phyloP scores from a whole-genome alignment of 2,113 vertebrate genomes.

The Indicator indicator region DNA sequence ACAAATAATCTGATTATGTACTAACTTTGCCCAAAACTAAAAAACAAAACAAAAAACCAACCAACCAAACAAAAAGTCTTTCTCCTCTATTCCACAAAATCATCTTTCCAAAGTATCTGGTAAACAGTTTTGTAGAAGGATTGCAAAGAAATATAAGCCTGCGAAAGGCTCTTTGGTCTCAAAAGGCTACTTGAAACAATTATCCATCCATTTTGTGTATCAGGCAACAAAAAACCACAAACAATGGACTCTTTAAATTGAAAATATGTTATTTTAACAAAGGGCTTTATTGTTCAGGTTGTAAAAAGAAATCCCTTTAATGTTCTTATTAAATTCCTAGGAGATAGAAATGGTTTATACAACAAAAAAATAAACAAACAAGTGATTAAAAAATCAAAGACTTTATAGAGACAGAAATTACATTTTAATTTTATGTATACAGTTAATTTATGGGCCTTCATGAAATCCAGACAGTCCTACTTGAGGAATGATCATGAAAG shows the following conservation, averaged over 20 bases:
- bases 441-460: neutral
- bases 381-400: neutral
- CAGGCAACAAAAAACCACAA: neutral
- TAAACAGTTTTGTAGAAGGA: neutral
- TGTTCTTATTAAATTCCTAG: neutral
- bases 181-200: conserved; percentile 17
- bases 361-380: neutral
- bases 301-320: neutral
- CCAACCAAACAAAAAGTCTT: neutral
- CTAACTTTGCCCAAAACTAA: neutral
- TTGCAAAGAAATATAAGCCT: neutral
- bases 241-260: conserved; percentile 14
- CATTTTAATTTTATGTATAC: neutral
- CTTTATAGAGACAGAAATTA: neutral
- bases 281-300: neutral
- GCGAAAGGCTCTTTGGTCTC: neutral
- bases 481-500: neutral
- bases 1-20: neutral
- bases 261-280: conserved; percentile 39
- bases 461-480: neutral
- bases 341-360: neutral
- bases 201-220: neutral
- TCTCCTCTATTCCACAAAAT: neutral
- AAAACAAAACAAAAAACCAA: neutral
- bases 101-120: neutral